A percentile compares a stretch with the other conserved stretches of the same genome.
Conservation (phyloP, 1,140 invertebrate species). For the Stenopsyche tienmushanensis region DNA sequence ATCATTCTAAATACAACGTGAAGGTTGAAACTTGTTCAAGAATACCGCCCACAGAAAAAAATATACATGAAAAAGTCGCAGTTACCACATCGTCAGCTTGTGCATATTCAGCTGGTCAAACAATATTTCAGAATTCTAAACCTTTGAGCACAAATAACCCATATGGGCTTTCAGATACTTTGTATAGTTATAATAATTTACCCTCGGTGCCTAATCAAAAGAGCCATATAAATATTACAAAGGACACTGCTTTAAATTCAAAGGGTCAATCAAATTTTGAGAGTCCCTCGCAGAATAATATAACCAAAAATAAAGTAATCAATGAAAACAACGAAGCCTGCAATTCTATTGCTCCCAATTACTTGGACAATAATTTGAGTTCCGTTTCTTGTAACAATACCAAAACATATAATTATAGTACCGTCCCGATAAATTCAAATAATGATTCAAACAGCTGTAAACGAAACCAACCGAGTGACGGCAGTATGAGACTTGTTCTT, state of each 20-base stretch:
- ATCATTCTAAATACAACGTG: background rate
- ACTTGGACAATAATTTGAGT: slow-evolving; percentile 10
- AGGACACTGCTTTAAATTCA: slow-evolving; percentile 2
- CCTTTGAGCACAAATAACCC: slow-evolving; percentile 8
- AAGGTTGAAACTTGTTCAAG: slow-evolving; percentile 13
- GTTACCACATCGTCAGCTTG: slow-evolving; percentile 29
- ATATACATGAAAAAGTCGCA: background rate
- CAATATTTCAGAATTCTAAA: slow-evolving; percentile 30
- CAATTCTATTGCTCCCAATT: slow-evolving; percentile 10
- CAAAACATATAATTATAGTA: slow-evolving; percentile 22
- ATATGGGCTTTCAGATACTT: slow-evolving; percentile 29
- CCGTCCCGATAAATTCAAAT: background rate
- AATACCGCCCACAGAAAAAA: background rate
- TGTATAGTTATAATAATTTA: slow-evolving; percentile 39
- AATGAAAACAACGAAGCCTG: slow-evolving; percentile 19
- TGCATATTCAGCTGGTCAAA: slow-evolving; percentile 25
- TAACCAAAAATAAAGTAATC: slow-evolving; percentile 12
- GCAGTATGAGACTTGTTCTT: slow-evolving; percentile 27
- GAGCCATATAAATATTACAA: slow-evolving; percentile 6
- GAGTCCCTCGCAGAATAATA: slow-evolving; percentile 16
- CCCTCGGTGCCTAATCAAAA: slow-evolving; percentile 29
- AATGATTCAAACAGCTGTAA: slow-evolving; percentile 19
- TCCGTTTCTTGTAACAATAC: slow-evolving; percentile 17
- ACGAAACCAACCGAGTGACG: slow-evolving; percentile 23
- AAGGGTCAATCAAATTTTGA: slow-evolving; percentile 30